A percentile compares a stretch with the other conserved stretches of the same genome.
Conservation (phyloP, 2,797 vertebrate genomes). For the Limnodromus scolopaceus region DNA sequence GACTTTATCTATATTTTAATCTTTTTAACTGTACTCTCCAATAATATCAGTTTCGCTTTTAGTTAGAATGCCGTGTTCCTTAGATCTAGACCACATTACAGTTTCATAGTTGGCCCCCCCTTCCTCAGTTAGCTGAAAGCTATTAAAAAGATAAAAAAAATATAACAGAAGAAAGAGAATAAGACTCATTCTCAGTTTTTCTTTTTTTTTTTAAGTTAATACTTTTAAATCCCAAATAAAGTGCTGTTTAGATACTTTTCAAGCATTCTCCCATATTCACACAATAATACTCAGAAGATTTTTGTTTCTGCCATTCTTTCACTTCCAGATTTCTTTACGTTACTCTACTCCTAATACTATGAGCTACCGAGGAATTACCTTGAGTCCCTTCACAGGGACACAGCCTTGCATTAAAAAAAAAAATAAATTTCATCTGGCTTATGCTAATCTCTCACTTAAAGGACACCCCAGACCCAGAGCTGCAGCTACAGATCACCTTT, state of each 20-base stretch:
- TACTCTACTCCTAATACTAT: neutral
- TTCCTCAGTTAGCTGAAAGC: neutral
- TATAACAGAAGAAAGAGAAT: neutral
- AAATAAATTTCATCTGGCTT: neutral
- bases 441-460: neutral
- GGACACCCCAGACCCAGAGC: neutral
- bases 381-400: accelerated
- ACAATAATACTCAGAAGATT: neutral
- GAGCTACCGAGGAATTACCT: neutral
- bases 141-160: neutral
- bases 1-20: slow-evolving; percentile 2
- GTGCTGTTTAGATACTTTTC: neutral
- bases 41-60: neutral
- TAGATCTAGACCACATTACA: neutral
- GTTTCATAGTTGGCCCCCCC: neutral
- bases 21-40: neutral
- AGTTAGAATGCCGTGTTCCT: neutral
- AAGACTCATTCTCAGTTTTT: neutral
- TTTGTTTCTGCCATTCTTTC: neutral
- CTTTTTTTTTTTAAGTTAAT: neutral
- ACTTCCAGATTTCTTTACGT: neutral
- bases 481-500: neutral
- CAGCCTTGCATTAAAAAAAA: neutral
- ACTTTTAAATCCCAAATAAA: neutral
- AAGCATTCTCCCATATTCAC: neutral